Base-by-base conservation (phyloP, 2,888 invertebrate genomes). In the Nomada ferruginata region DNA sequence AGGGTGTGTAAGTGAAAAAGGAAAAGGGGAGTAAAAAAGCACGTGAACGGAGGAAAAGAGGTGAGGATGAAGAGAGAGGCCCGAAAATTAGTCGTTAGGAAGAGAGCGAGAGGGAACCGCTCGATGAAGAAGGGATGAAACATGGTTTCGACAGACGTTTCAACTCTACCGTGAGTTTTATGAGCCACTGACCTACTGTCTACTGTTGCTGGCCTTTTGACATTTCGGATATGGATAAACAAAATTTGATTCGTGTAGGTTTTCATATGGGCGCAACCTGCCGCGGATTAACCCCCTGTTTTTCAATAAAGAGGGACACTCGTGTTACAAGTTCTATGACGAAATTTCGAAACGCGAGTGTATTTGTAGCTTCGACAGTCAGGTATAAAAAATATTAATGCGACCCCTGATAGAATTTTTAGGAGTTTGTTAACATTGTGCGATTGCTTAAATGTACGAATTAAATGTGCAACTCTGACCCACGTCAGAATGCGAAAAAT, bases 81-180 rank as follows among this genome's bases (percentile, higher is more conserved):
- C 42, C 26, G 20, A 18, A 55, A 13, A n/a, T 15, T 9, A n/a
- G 47, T 0, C 20, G 36, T 36, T 36, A 0, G 7, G 36, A 36
- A 68, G 55, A 26, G 18, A 26, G 42, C 2, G 13, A 66, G 26
- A 63, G 57, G 11, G 20, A 3, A 55, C 23, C 2, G 42, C 36
- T 9, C 47, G 52, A 59, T 20, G 55, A 61, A 59, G 57, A 76
- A 52, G 42, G 42, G 20, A 50, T 50, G 61, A 69, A 63, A 57
- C 36, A 64, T 53, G 53, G 63, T 63, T 69, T 53, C 57, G 63
- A 52, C 63, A 36, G 18, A 79, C 50, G 64, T 52, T 68, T 63
- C 55, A 26, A 75, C 55, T 57, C 68, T 29, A 44, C 64, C 42
- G 26, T 50, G 69, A 50, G 29, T 75, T 75, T 75, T 69, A 63